A percentile compares a stretch with the other conserved stretches of the same genome.
Conservation (phyloP, 2,113 vertebrate genomes). For the Hipposideros armiger region DNA sequence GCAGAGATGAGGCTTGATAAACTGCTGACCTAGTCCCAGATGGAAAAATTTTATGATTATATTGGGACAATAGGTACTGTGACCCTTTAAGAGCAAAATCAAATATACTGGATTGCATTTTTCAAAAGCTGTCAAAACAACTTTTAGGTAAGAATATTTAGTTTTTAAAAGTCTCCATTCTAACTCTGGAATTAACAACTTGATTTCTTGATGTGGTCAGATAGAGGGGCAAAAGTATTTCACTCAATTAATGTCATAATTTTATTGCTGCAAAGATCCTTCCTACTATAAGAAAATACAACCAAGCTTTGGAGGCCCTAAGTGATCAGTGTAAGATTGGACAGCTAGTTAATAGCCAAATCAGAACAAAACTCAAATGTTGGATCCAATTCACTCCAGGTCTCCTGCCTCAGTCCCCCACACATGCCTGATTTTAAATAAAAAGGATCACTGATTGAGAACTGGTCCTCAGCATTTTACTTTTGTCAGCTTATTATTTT, state of each 20-base stretch:
- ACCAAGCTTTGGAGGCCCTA: background rate
- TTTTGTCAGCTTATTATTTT: background rate
- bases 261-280: background rate
- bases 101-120: constrained; percentile 58
- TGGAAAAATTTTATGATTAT: constrained; percentile 67
- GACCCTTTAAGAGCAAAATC: constrained; percentile 78
- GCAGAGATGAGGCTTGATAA: constrained; percentile 56
- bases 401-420: background rate
- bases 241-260: background rate
- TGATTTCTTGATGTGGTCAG: constrained; percentile 11
- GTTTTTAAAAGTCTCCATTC: constrained; percentile 56
- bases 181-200: constrained; percentile 60
- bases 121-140: constrained; percentile 62
- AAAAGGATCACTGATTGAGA: background rate
- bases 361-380: background rate
- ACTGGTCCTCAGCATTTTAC: background rate
- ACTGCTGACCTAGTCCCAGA: constrained; percentile 66
- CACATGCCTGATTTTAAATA: background rate
- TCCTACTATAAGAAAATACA: background rate
- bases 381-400: background rate
- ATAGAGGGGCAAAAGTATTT: background rate
- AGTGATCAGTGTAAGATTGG: background rate
- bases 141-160: constrained; percentile 57
- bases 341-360: background rate
- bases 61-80: constrained; percentile 53